Conservation (phyloP, 2,113 vertebrate genomes). For the Hylia prasina region DNA sequence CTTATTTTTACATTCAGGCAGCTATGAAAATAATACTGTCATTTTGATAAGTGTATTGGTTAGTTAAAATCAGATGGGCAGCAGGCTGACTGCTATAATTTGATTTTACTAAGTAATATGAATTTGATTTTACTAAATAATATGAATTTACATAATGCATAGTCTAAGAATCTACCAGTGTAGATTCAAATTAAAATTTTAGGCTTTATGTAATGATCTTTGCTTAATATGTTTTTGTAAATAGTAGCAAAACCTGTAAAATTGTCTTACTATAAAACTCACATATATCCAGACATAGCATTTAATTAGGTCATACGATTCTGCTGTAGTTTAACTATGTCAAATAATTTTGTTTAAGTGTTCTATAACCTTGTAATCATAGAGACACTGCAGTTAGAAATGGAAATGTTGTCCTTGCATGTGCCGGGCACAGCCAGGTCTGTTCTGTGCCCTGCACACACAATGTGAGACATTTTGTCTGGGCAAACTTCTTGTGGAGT, state of each 20-base stretch:
- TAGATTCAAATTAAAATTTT: neutral
- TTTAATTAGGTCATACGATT: neutral
- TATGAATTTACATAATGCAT: neutral
- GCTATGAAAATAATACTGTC: slow-evolving; percentile 41
- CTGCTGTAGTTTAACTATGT: neutral
- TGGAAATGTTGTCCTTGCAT: neutral
- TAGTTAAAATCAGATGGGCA: slow-evolving; percentile 27
- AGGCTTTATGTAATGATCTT: neutral
- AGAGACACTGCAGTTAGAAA: neutral
- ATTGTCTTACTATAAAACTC: neutral
- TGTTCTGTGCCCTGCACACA: neutral
- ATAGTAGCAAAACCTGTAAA: slow-evolving; percentile 49
- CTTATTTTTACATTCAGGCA: slow-evolving; percentile 41
- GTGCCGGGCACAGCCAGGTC: neutral
- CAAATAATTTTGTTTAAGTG: neutral
- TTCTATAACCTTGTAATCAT: neutral
- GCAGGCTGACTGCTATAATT: slow-evolving; percentile 17
- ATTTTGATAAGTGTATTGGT: slow-evolving; percentile 25
- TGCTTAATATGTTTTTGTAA: slow-evolving; percentile 41
- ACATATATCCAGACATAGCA: neutral
- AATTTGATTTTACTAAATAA: slow-evolving; percentile 50
- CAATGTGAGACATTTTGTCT: neutral
- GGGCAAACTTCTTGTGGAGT: neutral
- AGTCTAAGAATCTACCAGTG: neutral
- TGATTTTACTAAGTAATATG: slow-evolving; percentile 36